Conservation (phyloP, 2,797 vertebrate genomes). For the Lepilemur ruficaudatus region DNA sequence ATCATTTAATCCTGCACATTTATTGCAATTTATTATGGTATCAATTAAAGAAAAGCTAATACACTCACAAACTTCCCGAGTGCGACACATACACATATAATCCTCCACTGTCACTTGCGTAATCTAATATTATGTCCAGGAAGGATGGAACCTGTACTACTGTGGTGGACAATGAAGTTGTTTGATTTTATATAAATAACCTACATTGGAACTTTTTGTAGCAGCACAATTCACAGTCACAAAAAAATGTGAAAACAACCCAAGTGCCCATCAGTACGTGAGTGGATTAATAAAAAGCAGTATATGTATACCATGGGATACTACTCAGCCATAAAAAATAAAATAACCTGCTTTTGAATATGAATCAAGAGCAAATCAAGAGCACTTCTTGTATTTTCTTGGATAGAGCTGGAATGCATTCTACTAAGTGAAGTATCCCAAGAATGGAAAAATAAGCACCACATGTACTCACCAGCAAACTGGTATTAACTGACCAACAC, state of each 20-base stretch:
- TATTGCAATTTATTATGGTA: background rate
- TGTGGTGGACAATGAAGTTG: background rate
- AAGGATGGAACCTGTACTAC: background rate
- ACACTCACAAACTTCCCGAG: background rate
- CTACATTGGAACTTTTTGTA: background rate
- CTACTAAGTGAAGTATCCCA: no score
- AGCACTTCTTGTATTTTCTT: no score
- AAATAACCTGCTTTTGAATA: background rate
- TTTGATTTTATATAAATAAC: background rate
- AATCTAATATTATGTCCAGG: background rate
- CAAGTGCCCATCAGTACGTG: no score
- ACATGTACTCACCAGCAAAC: no score
- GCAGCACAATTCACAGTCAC: no score
- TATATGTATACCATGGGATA: no score
- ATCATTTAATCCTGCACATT: background rate
- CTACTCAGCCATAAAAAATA: no score
- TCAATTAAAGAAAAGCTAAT: background rate
- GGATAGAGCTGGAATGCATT: no score
- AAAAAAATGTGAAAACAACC: no score
- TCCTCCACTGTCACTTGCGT: background rate
- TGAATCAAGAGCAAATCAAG: background rate
- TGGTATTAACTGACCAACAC: no score
- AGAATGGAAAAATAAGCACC: no score
- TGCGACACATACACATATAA: background rate
- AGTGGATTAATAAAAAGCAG: no score